Base-by-base conservation (phyloP, 2,113 vertebrate species). In the Anolis sagrei region DNA sequence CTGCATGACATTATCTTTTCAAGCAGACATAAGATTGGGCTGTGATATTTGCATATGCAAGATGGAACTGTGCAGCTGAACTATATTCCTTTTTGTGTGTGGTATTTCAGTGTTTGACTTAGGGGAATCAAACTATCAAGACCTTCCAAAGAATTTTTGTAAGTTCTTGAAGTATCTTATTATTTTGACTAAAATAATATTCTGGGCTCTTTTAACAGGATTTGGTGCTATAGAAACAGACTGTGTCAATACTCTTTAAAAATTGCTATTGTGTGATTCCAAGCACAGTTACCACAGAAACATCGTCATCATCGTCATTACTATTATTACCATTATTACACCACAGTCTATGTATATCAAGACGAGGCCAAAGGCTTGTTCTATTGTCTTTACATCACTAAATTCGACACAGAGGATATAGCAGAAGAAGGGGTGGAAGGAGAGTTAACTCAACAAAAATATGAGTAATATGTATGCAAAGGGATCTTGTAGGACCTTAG, bases 1-100 rank as follows among this genome's bases (percentile, higher is more conserved):
- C 92, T 95, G 76, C 87, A 88, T 92, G 89, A 85, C 77, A 76
- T 95, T 94, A 93, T 93, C 78, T 93, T 93, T 94, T 94, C 89
- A 92, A 94, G 87, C 81, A 94, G 89, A 90, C 86, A 58, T 89
- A 93, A 91, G 88, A 92, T 85, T 87, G 74, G 82, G 82, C 72
- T 93, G 51, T 88, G 89, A 79, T 95, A 93, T 91, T 95, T 94
- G 83, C 90, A 86, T 93, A 91, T 83, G 95, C 61, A 87, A 89
- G 79, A 83, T 89, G 75, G 68, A 94, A 84, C 82, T 90, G 18
- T 87, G 51, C 81, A 90, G n/a, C 73, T 94, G 92, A 90, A 83
- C 83, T 87, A 64, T 90, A 58, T 91, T 94, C 87, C 90, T 91
- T 61, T 72, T 90, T 89, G n/a, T 88, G 51, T 93, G 88, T 76